A percentile compares a stretch with the other conserved stretches of the same genome.
These are phyloP conservation scores for Drosophila rubida DNA, from an alignment of 2,888 invertebrate genomes.

Conservation along the genomic window DNA sequence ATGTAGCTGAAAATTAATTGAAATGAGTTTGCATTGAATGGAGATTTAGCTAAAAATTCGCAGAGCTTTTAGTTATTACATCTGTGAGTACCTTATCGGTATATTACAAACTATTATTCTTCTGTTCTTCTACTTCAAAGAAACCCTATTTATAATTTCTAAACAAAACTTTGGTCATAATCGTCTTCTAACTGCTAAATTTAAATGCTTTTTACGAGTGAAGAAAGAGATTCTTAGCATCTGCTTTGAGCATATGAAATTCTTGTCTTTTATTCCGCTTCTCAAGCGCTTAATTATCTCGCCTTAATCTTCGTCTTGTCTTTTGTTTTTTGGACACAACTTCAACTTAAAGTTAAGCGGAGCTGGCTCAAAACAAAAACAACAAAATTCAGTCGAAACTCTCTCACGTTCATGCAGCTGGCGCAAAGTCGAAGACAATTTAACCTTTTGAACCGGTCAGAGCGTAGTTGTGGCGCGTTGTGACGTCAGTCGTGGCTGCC, in stretches of 20 bases:
- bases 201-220: neutral
- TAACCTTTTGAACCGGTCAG: conserved; percentile 75
- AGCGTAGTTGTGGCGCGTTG: conserved; percentile 41
- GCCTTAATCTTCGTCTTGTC: conserved; percentile 10
- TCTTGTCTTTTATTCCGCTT: conserved; percentile 7
- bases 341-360: conserved; percentile 6
- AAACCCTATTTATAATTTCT: too few species aligned
- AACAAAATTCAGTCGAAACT: conserved; percentile 38
- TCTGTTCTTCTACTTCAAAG: too few species aligned
- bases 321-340: conserved; percentile 13
- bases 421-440: conserved; percentile 52
- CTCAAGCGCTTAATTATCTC: conserved; percentile 37
- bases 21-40: too few species aligned
- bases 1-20: neutral
- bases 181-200: neutral
- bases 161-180: neutral
- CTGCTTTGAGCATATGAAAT: conserved; percentile 1
- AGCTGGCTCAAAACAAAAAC: neutral
- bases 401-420: conserved; percentile 71
- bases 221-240: conserved; percentile 18
- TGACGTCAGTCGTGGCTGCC: conserved; percentile 58
- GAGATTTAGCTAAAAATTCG: too few species aligned
- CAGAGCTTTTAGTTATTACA: too few species aligned
- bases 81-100: too few species aligned
- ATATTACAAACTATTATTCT: too few species aligned